A percentile compares a stretch with the other conserved stretches of the same genome.
These are phyloP conservation scores for Catagonus wagneri DNA, from an alignment of 2,113 vertebrate species.

Conservation along the genomic window DNA sequence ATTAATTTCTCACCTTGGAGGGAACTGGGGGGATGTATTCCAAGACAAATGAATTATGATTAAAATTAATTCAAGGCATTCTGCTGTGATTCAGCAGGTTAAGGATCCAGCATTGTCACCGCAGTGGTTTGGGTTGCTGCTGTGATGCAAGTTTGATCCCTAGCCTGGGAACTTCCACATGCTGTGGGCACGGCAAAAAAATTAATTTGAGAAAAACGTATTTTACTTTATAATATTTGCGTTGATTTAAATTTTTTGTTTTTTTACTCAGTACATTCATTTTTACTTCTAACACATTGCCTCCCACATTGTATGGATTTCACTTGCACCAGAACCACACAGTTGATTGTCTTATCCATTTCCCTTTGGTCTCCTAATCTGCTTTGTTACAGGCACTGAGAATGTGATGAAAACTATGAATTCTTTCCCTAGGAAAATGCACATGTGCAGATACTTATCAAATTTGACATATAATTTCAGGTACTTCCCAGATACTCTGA, in stretches of 20 bases:
- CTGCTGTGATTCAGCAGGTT: too few species aligned
- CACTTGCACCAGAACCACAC: neutral
- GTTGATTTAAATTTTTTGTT: neutral
- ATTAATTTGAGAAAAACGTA: slow-evolving; percentile 13
- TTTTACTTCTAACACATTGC: slow-evolving; percentile 7
- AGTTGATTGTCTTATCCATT: neutral
- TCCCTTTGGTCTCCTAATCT: neutral
- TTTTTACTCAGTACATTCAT: neutral
- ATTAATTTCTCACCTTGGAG: slow-evolving; percentile 48
- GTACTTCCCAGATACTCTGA: slow-evolving; percentile 8
- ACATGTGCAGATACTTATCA: neutral
- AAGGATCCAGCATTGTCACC: too few species aligned
- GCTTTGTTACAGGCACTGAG: neutral
- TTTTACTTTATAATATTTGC: slow-evolving; percentile 14
- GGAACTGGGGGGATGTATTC: neutral
- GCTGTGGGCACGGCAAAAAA: neutral
- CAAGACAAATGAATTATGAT: slow-evolving; percentile 24
- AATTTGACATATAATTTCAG: neutral
- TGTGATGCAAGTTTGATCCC: too few species aligned
- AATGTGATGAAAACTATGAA: slow-evolving; percentile 17
- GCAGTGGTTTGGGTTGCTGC: too few species aligned
- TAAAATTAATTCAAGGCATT: slow-evolving; percentile 18
- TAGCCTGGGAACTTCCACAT: too few species aligned
- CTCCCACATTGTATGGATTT: slow-evolving; percentile 4
- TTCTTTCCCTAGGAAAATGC: slow-evolving; percentile 42